Percentiles rank a stretch among this genome's conserved stretches.
Conservation (phyloP, 2,888 invertebrate genomes). For the Chalcosyrphus nemorum region DNA sequence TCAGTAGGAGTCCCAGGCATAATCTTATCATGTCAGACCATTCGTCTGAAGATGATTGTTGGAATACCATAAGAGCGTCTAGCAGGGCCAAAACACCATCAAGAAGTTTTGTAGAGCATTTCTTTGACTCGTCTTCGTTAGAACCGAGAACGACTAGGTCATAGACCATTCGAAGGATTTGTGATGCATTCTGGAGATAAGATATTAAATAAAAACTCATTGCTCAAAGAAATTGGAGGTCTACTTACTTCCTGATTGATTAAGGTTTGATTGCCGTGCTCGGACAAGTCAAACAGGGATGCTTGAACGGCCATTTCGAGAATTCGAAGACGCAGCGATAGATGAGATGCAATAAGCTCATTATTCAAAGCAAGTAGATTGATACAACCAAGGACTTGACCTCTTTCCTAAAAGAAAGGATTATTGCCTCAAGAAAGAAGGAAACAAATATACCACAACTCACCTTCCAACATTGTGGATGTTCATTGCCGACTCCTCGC, state of each 20-base stretch:
- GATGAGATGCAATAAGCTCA: conserved; percentile 83
- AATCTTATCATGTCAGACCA: conserved; percentile 85
- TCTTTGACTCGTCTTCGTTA: conserved; percentile 83
- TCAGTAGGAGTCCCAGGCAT: conserved; percentile 82
- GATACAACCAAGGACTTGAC: conserved; percentile 85
- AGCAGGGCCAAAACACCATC: conserved; percentile 84
- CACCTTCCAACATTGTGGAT: conserved; percentile 83
- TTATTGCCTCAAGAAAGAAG: too few relatives aligned
- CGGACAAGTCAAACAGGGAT: conserved; percentile 84
- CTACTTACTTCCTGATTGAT: conserved; percentile 81
- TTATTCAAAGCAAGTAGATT: conserved; percentile 84
- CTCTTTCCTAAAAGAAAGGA: conserved; percentile 82
- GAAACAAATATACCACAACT: too few relatives aligned
- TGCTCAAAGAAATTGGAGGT: neutral
- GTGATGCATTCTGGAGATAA: conserved; percentile 82
- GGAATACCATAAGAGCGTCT: conserved; percentile 84
- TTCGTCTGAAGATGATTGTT: conserved; percentile 82
- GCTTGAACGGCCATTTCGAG: conserved; percentile 85
- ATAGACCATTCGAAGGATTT: conserved; percentile 84
- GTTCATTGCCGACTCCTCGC: conserved; percentile 84
- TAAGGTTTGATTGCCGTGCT: conserved; percentile 82
- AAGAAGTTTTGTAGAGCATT: conserved; percentile 83
- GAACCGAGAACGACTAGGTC: conserved; percentile 84
- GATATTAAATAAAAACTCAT: neutral
- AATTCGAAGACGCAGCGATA: conserved; percentile 83